Evolutionary conservation across 2,888 invertebrate species (phyloP), one percentile per base, ranked within the genome.

Genomic region (Machimus atricapillus): DNA sequence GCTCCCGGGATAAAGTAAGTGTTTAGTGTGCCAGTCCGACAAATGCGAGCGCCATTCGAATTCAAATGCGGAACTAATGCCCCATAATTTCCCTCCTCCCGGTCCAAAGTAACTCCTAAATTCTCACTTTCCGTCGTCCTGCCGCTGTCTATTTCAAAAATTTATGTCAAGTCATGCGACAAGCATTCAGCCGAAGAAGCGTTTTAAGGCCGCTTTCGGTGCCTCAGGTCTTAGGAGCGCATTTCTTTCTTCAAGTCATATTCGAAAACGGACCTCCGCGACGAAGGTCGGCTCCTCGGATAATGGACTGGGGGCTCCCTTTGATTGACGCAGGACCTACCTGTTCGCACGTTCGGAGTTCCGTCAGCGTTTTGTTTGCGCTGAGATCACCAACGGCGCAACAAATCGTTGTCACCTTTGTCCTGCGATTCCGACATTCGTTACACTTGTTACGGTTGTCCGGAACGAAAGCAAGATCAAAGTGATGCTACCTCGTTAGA

Each of bases 341-440:
- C 87, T 88, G 88, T 88, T 88, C 88, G 87, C 86, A 87, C 86
- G 87, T 82, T 27, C 16, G 23, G 31, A 31, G 81, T 34, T 31
- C 52, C 46, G 34, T 56, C 81, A 27, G n/a, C 14, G 14, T n/a
- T 43, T 81, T 81, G 81, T 81, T 81, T 56, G 14, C 14, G 16
- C 46, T n/a, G 31, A 56, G 81, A 56, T 81, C 81, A 23, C 81
- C 81, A 81, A 52, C 31, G 88, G 88, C 85, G 88, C 87, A 87
- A 81, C 88, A 87, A 88, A 88, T 88, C 86, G 31, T 77, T 88
- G 88, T 88, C 88, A 88, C 87, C 31, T 81, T 81, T 81, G 81
- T 81, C 27, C 81, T 56, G 46, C n/a, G 81, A 81, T 31, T 56
- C n/a, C 31, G 56, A 66, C 79, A 87, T 86, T 88, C 85, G 86